Percentiles rank a stretch among this genome's conserved stretches.
phyloP scores from a whole-genome alignment of 2,888 invertebrate genomes.

The Apamea anceps region DNA sequence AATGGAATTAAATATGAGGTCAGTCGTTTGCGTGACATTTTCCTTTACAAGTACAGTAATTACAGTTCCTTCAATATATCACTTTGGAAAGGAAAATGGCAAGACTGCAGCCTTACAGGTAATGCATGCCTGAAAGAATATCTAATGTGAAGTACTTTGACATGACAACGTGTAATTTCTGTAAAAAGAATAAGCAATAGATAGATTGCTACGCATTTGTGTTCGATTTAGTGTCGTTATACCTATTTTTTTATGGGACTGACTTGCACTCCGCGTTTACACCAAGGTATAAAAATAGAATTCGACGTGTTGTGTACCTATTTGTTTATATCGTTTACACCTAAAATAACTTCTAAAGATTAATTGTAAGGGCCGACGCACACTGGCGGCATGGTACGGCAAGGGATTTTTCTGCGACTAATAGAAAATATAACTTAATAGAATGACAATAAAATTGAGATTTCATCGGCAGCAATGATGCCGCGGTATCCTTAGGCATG shows the following conservation, averaged over 20 bases:
- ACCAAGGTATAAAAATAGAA: no score
- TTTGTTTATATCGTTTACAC: not conserved
- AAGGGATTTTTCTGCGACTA: no score
- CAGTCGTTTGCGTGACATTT: not conserved
- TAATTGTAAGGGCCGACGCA: not conserved
- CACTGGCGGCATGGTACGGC: no score
- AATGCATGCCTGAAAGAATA: constrained; percentile 9
- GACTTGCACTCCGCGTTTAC: no score
- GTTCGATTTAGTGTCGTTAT: not conserved
- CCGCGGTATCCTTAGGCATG: no score
- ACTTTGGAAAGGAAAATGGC: not conserved
- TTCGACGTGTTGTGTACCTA: not conserved
- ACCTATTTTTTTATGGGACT: not conserved
- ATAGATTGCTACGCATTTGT: not conserved
- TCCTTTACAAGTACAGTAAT: not conserved
- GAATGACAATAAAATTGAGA: no score
- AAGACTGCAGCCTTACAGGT: not conserved
- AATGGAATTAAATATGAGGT: not conserved
- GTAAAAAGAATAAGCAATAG: not conserved
- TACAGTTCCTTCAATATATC: not conserved
- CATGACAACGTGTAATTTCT: constrained; percentile 8
- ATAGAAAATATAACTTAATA: no score
- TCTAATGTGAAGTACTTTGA: not conserved
- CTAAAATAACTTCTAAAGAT: not conserved
- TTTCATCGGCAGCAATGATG: no score